Evolutionary conservation across 1,140 invertebrate genomes (phyloP).

Genomic region (Luehdorfia chinensis): DNA sequence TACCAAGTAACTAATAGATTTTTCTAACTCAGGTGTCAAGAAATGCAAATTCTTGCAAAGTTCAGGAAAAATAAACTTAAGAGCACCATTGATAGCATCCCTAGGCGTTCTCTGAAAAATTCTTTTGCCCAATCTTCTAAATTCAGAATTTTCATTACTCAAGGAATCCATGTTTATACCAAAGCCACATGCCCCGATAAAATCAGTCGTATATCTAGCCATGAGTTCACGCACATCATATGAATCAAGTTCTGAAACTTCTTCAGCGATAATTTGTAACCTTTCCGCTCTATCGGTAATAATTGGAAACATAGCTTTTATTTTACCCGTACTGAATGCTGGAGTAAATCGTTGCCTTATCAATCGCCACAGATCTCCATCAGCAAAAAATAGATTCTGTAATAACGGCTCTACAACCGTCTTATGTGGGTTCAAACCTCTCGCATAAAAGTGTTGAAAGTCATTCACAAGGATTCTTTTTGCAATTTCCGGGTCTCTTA

Average conservation of each 20-base stretch:
- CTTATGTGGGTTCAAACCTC: constrained; percentile 51
- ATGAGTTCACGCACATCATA: constrained; percentile 74
- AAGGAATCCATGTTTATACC: constrained; percentile 77
- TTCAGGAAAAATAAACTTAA: constrained; percentile 7
- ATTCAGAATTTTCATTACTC: constrained; percentile 71
- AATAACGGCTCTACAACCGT: constrained; percentile 33
- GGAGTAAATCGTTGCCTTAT: constrained; percentile 79
- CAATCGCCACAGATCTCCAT: not conserved
- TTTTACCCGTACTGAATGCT: constrained; percentile 81
- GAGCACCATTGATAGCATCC: constrained; percentile 19
- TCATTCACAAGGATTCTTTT: constrained; percentile 78
- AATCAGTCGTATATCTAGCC: constrained; percentile 52
- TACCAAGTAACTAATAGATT: not conserved
- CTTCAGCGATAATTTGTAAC: constrained; percentile 55
- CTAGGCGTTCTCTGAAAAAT: constrained; percentile 32
- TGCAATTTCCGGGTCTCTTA: too few relatives aligned
- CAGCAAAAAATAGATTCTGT: constrained; percentile 1
- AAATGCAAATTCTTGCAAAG: not conserved
- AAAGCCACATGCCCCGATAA: constrained; percentile 71
- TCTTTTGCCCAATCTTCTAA: constrained; percentile 64
- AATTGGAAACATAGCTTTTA: constrained; percentile 78
- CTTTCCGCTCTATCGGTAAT: constrained; percentile 69
- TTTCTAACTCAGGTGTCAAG: not conserved
- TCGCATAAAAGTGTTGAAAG: constrained; percentile 77
- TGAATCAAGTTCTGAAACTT: constrained; percentile 41